Conservation (phyloP, 2,113 vertebrate species). For the Vombatus ursinus region DNA sequence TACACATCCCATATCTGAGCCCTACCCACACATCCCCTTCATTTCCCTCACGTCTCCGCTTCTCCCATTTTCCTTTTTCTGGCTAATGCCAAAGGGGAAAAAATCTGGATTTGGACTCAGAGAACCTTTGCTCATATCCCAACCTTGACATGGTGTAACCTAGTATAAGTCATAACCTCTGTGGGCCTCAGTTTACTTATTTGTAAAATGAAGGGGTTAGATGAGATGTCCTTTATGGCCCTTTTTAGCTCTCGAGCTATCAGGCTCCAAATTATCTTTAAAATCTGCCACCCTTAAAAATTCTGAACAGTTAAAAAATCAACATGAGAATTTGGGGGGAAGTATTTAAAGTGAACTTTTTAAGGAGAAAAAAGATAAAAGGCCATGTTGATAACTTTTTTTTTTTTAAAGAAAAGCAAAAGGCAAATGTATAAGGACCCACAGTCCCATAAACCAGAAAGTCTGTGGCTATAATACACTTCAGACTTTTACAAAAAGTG, state of each 20-base stretch:
- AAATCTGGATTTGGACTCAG: background rate
- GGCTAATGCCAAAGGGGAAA: background rate
- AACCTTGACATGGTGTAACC: background rate
- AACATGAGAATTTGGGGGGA: background rate
- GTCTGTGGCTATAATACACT: background rate
- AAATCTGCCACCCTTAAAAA: background rate
- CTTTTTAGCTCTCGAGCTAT: background rate
- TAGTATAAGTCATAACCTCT: background rate
- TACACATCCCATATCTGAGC: background rate
- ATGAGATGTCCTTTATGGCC: background rate
- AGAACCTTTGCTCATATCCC: background rate
- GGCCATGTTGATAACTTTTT: background rate
- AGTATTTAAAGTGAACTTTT: background rate
- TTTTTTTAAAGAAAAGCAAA: background rate
- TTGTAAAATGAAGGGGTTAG: background rate
- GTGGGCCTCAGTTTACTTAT: background rate
- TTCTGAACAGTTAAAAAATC: background rate
- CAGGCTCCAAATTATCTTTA: background rate
- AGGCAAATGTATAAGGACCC: background rate
- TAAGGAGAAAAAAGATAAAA: background rate
- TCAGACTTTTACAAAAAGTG: background rate
- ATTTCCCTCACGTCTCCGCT: background rate
- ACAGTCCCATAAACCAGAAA: background rate
- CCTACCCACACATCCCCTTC: background rate
- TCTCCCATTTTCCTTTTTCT: background rate